Evolutionary conservation across 2,888 invertebrate species (phyloP).

Genomic region (Parthenolecanium corni): DNA sequence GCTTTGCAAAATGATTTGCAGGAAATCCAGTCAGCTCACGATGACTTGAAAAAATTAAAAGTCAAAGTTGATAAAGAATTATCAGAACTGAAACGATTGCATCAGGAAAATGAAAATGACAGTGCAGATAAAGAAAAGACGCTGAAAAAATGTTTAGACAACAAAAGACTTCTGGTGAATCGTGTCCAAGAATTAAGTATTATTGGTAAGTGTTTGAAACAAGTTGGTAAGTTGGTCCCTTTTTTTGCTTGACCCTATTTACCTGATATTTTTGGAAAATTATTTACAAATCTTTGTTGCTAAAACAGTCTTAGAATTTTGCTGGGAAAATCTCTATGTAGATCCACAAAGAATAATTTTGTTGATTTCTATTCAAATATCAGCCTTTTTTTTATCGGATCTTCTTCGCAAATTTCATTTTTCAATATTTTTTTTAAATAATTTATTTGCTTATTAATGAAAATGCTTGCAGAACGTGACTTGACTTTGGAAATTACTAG

Average conservation of each 20-base stretch:
- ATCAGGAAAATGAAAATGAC: slow-evolving; percentile 19
- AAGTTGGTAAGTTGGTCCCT: too few relatives aligned
- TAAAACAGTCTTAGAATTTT: too few relatives aligned
- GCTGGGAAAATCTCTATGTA: too few relatives aligned
- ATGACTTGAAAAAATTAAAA: slow-evolving; percentile 3
- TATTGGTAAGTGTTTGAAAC: slow-evolving; percentile 45
- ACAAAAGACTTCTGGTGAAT: slow-evolving; percentile 47
- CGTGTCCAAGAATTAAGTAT: slow-evolving; percentile 48
- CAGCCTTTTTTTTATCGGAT: too few relatives aligned
- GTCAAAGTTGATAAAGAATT: slow-evolving; percentile 8
- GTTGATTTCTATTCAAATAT: neutral
- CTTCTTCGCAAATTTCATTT: too few relatives aligned
- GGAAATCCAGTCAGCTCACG: neutral
- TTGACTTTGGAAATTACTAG: slow-evolving; percentile 45
- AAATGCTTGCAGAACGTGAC: slow-evolving; percentile 44
- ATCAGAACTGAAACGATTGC: slow-evolving; percentile 28
- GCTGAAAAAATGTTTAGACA: slow-evolving; percentile 45
- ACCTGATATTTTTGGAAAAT: too few relatives aligned
- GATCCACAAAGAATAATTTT: neutral
- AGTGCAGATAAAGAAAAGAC: slow-evolving; percentile 29
- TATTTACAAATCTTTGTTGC: too few relatives aligned
- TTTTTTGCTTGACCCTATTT: too few relatives aligned
- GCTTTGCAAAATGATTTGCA: slow-evolving; percentile 29
- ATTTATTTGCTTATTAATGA: too few relatives aligned
- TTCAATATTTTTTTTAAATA: too few relatives aligned